Conservation (phyloP, 2,797 vertebrate genomes). For the Clarias platycephalus region DNA sequence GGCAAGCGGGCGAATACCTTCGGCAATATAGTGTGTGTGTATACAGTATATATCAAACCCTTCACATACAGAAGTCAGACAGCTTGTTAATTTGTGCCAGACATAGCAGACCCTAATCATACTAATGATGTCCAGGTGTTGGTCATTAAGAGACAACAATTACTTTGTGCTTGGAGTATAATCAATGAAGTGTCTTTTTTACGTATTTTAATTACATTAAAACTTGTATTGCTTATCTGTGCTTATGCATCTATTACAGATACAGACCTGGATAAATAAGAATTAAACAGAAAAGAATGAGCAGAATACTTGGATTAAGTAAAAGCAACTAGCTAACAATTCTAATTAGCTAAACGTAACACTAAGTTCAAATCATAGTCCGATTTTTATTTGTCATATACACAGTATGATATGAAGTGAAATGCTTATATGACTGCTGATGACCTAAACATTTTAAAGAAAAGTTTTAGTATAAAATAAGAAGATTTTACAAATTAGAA, state of each 20-base stretch:
- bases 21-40: too few species aligned
- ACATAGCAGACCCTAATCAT: neutral
- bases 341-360: neutral
- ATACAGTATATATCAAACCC: neutral
- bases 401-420: too few species aligned
- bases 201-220: neutral
- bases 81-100: constrained; percentile 6
- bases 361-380: too few species aligned
- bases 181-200: neutral
- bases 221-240: neutral
- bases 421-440: too few species aligned
- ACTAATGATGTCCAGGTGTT: constrained; percentile 12
- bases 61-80: neutral
- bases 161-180: neutral
- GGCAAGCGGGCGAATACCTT: too few species aligned
- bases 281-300: neutral
- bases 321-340: neutral
- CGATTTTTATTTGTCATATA: too few species aligned
- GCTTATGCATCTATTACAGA: neutral
- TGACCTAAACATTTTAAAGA: too few species aligned
- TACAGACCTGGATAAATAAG: neutral
- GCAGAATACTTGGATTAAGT: neutral
- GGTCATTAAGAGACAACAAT: constrained; percentile 15
- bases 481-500: too few species aligned
- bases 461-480: too few species aligned